Conservation (phyloP, 2,888 invertebrate genomes). For the Diploptera punctata region DNA sequence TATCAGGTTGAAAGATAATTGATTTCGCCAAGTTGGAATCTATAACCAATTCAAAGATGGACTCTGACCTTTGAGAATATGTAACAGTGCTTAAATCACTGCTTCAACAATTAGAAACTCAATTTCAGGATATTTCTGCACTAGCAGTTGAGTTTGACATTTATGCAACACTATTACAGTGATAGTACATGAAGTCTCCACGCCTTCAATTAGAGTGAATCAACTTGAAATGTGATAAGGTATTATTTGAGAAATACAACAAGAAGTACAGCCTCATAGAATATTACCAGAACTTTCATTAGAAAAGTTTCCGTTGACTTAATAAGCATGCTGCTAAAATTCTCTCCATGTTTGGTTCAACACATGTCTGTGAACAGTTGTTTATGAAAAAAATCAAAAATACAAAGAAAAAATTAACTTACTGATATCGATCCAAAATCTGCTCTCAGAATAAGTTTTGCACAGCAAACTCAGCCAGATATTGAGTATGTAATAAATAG, state of each 20-base stretch:
- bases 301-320: neutral
- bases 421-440: neutral
- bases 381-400: neutral
- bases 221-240: neutral
- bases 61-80: too few relatives aligned
- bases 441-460: neutral
- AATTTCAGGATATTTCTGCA: too few relatives aligned
- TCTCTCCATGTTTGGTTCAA: neutral
- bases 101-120: too few relatives aligned
- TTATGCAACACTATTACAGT: too few relatives aligned
- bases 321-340: neutral
- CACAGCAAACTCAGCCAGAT: neutral
- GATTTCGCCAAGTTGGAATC: too few relatives aligned
- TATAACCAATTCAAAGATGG: too few relatives aligned
- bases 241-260: neutral
- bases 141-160: too few relatives aligned
- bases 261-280: neutral
- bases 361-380: conserved; percentile 1
- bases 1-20: too few relatives aligned
- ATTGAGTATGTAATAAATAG: neutral
- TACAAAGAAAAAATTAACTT: conserved; percentile 8
- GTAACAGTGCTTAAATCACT: too few relatives aligned
- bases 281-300: neutral
- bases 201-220: too few relatives aligned
- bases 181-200: too few relatives aligned